Conservation (phyloP, 2,113 vertebrate species). For the Tetrax tetrax region DNA sequence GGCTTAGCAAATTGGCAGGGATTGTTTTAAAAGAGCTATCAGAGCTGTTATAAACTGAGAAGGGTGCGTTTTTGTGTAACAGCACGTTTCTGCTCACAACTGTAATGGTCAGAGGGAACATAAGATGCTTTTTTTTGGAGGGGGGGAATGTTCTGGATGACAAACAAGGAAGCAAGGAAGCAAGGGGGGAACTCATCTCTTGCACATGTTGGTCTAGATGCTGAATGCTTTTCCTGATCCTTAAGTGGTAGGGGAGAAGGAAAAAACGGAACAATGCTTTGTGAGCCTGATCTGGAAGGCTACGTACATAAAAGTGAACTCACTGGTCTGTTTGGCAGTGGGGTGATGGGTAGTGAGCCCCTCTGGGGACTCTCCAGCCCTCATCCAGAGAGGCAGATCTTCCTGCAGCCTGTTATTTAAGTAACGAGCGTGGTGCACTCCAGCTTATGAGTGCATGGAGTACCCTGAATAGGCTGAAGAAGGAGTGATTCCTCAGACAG, state of each 20-base stretch:
- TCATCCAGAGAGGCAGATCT: not conserved
- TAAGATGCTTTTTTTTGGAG: not conserved
- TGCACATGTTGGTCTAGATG: not conserved
- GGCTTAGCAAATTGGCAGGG: not conserved
- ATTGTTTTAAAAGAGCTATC: not conserved
- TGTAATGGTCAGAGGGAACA: not conserved
- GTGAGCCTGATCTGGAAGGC: not conserved
- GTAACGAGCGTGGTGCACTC: not conserved
- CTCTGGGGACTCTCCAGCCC: not conserved
- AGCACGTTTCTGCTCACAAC: not conserved
- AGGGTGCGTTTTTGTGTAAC: not conserved
- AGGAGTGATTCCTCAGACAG: not conserved
- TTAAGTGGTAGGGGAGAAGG: not conserved
- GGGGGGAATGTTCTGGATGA: not conserved
- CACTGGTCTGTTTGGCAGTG: rapidly evolving
- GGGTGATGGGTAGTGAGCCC: not conserved
- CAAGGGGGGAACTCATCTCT: rapidly evolving
- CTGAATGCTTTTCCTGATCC: not conserved
- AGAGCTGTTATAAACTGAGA: not conserved
- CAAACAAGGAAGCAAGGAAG: not conserved
- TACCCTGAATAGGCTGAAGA: not conserved
- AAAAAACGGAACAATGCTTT: not conserved
- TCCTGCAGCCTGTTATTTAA: not conserved
- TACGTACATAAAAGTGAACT: not conserved
- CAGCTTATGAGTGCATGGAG: not conserved